Conservation (phyloP, 1,140 invertebrate species). For the Bradysia coprophila region DNA sequence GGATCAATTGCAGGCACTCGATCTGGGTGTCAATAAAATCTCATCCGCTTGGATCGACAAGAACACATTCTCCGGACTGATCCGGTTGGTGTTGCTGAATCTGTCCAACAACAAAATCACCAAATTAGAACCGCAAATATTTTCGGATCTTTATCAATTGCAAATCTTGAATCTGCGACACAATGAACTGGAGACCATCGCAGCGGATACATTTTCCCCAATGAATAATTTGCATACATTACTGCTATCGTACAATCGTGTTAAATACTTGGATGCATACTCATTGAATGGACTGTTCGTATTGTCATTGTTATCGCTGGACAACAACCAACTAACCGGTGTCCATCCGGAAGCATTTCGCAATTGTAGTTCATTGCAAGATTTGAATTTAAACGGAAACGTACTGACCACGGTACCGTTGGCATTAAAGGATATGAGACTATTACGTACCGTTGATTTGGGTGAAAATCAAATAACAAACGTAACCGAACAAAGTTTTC, state of each 20-base stretch:
- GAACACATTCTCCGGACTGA: slow-evolving; percentile 69
- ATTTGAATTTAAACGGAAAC: slow-evolving; percentile 75
- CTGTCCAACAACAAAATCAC: slow-evolving; percentile 68
- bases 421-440: slow-evolving; percentile 48
- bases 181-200: slow-evolving; percentile 60
- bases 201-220: slow-evolving; percentile 58
- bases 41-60: slow-evolving; percentile 65
- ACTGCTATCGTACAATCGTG: slow-evolving; percentile 57
- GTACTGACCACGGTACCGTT: slow-evolving; percentile 56
- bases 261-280: slow-evolving; percentile 54
- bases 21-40: slow-evolving; percentile 73
- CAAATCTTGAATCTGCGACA: slow-evolving; percentile 65
- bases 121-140: slow-evolving; percentile 59
- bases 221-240: slow-evolving; percentile 71
- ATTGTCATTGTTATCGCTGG: slow-evolving; percentile 53
- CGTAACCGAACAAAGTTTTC: slow-evolving; percentile 59
- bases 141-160: slow-evolving; percentile 60
- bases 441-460: slow-evolving; percentile 64
- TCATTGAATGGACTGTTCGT: slow-evolving; percentile 63
- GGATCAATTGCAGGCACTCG: slow-evolving; percentile 64
- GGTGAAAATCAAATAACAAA: slow-evolving; percentile 64
- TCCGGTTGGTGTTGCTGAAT: slow-evolving; percentile 67
- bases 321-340: slow-evolving; percentile 57
- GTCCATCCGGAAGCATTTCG: slow-evolving; percentile 63
- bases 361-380: slow-evolving; percentile 64